Conservation (phyloP, 2,113 vertebrate species). For the Salvelinus sp. region DNA sequence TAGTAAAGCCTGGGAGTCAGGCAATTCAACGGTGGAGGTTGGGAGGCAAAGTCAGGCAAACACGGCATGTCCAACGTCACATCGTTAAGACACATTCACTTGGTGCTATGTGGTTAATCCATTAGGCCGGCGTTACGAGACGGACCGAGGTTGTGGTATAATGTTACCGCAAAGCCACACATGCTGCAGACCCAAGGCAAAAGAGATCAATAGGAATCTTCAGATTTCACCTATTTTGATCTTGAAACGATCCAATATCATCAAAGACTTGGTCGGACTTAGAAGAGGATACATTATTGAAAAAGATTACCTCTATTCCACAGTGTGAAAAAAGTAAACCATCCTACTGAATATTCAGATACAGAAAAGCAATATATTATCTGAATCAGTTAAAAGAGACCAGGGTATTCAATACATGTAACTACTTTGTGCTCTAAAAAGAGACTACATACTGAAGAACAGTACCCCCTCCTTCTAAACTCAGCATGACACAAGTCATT, state of each 20-base stretch:
- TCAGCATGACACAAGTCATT: too few relatives aligned
- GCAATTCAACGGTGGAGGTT: conserved; percentile 31
- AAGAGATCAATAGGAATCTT: conserved; percentile 24
- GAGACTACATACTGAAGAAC: conserved; percentile 31
- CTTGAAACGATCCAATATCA: too few relatives aligned
- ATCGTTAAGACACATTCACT: conserved; percentile 52
- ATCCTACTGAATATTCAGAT: too few relatives aligned
- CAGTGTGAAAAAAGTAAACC: background rate
- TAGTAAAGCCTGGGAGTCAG: conserved; percentile 50
- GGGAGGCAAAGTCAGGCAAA: background rate
- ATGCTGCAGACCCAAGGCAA: conserved; percentile 31
- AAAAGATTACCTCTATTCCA: background rate
- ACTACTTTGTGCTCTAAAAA: background rate
- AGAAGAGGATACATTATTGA: background rate
- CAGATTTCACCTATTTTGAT: background rate
- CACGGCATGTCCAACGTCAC: conserved; percentile 43
- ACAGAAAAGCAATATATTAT: too few relatives aligned
- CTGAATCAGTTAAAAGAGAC: too few relatives aligned
- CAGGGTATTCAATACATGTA: background rate
- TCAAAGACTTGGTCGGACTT: background rate
- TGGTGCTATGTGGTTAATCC: conserved; percentile 34
- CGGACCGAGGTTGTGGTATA: conserved; percentile 44
- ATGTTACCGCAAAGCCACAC: conserved; percentile 24
- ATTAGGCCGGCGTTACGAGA: conserved; percentile 37
- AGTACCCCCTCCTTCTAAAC: conserved; percentile 37